Evolutionary conservation across 2,113 vertebrate species (phyloP).

Genomic region (Pangasianodon gigas): DNA sequence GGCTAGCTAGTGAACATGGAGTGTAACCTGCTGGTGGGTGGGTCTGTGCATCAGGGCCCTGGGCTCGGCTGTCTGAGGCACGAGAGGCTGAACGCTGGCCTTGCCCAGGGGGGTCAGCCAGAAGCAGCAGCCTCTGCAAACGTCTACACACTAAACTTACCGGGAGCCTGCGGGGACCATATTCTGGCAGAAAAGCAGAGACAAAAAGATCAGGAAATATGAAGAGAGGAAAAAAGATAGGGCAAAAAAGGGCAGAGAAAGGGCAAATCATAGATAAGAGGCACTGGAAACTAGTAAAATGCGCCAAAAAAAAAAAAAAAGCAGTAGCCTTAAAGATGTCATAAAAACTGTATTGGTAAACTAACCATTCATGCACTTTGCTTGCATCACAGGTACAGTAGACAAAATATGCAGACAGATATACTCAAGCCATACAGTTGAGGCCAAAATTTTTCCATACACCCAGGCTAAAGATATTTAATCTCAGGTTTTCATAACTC

Average conservation of each 20-base stretch:
- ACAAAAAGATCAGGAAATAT: conserved; percentile 61
- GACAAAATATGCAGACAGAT: background rate
- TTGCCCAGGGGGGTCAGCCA: conserved; percentile 90
- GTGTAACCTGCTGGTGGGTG: conserved; percentile 82
- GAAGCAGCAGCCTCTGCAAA: conserved; percentile 91
- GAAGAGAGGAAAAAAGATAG: conserved; percentile 42
- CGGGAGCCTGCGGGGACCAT: conserved; percentile 84
- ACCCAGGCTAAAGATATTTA: background rate
- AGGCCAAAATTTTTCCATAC: background rate
- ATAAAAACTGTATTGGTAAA: background rate
- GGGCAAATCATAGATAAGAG: conserved; percentile 47
- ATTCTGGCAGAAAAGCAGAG: conserved; percentile 79
- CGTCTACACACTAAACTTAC: conserved; percentile 99
- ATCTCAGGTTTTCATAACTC: background rate
- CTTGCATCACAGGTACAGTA: background rate
- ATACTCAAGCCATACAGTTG: background rate
- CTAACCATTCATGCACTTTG: conserved; percentile 5
- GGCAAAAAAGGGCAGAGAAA: conserved; percentile 49
- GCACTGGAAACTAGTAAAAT: conserved; percentile 11
- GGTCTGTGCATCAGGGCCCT: conserved; percentile 72
- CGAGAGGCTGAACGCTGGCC: conserved; percentile 75
- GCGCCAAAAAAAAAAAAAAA: background rate
- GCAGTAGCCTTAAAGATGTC: conserved; percentile 20
- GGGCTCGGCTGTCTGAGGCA: conserved; percentile 69
- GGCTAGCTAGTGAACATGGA: conserved; percentile 43